Evolutionary conservation across 2,113 vertebrate genomes (phyloP).

Genomic region (Pholis gunnellus): DNA sequence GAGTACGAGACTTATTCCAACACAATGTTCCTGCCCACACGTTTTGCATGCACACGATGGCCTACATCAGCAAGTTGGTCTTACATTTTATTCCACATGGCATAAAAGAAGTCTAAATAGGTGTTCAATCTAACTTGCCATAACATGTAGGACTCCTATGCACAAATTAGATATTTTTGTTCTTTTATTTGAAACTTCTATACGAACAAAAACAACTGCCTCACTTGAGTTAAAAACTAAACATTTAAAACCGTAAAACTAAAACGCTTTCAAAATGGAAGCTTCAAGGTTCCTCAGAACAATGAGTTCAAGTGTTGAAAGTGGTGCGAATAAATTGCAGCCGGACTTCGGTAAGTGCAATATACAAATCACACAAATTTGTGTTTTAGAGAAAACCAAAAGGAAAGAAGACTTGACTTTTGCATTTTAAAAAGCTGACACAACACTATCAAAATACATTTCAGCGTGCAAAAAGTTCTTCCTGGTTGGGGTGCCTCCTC

Average conservation of each 20-base stretch:
- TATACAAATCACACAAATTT: neutral
- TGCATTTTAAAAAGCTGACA: neutral
- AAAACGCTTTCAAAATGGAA: no score
- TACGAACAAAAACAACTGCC: no score
- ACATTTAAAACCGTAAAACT: no score
- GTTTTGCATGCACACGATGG: neutral
- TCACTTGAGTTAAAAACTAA: no score
- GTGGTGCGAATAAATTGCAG: neutral
- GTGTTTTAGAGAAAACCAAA: neutral
- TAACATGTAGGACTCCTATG: no score
- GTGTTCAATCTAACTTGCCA: neutral
- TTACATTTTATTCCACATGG: neutral
- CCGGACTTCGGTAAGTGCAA: no score
- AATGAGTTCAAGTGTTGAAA: no score
- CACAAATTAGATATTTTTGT: no score
- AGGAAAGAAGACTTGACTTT: neutral
- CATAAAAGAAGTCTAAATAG: neutral
- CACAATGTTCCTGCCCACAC: neutral
- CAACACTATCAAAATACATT: neutral
- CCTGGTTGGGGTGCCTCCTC: neutral
- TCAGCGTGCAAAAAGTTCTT: neutral
- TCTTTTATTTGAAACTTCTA: no score
- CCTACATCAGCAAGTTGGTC: neutral
- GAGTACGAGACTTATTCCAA: neutral
- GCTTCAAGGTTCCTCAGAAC: no score